Conservation (phyloP, 2,797 vertebrate species). For the Sciurus vulgaris region DNA sequence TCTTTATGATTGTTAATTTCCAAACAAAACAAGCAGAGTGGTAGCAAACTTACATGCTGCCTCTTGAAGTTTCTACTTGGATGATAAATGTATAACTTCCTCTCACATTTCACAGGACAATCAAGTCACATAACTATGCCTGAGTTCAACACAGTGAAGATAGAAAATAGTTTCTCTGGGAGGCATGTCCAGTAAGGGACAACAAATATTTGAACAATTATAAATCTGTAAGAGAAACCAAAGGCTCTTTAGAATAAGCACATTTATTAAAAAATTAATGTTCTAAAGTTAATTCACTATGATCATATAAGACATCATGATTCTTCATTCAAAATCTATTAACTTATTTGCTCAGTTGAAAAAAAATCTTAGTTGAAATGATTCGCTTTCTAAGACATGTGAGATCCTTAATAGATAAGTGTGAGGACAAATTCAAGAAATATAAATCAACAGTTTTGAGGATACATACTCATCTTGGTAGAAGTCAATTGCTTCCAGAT, state of each 20-base stretch:
- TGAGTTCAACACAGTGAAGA: not conserved
- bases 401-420: no score
- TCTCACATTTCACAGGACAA: not conserved
- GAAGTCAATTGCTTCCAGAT: not conserved
- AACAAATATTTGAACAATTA: not conserved
- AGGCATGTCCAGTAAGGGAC: not conserved
- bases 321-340: not conserved
- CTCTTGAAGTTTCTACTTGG: not conserved
- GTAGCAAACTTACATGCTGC: not conserved
- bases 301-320: not conserved
- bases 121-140: not conserved
- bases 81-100: not conserved
- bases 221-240: not conserved
- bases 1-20: not conserved
- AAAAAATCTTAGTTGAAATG: not conserved
- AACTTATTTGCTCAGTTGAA: not conserved
- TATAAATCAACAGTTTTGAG: not conserved
- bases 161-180: not conserved
- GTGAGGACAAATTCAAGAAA: not conserved
- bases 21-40: not conserved
- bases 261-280: not conserved
- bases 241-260: not conserved
- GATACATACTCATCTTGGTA: not conserved
- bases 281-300: not conserved
- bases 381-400: not conserved